These are phyloP conservation scores for Elaphurus davidianus DNA, from an alignment of 2,113 vertebrate species.

Conservation along the genomic window DNA sequence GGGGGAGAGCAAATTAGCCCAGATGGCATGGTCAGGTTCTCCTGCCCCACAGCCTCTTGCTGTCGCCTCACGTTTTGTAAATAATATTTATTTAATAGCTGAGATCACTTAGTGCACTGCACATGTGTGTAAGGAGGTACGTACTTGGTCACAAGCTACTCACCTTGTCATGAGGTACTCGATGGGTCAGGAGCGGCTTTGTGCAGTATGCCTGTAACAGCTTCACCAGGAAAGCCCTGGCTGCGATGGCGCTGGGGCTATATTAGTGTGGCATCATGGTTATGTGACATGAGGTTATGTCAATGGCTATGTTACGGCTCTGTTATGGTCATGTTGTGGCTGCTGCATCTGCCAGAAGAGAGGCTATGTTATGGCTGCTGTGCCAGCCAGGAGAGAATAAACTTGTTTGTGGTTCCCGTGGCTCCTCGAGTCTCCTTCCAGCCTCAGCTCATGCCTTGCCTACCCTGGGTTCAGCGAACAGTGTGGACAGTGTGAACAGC, in stretches of 20 bases:
- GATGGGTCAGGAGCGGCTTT: neutral
- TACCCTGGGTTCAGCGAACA: neutral
- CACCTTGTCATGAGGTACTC: neutral
- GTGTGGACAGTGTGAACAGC: neutral
- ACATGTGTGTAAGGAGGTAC: neutral
- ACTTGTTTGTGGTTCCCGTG: neutral
- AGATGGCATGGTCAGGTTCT: neutral
- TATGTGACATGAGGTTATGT: neutral
- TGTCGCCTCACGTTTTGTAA: neutral
- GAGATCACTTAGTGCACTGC: neutral
- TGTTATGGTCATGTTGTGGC: neutral
- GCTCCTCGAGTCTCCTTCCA: neutral
- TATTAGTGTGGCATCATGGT: neutral
- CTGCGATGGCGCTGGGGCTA: neutral
- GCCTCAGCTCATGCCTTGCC: neutral
- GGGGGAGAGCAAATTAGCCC: neutral
- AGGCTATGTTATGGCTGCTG: neutral
- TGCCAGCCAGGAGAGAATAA: neutral
- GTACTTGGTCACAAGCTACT: neutral
- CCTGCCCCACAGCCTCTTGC: neutral
- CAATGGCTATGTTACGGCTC: neutral
- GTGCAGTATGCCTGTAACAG: neutral
- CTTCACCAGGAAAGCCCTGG: neutral
- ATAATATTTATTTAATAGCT: neutral
- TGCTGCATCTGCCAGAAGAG: neutral